phyloP scores from a whole-genome alignment of 2,113 vertebrate species.

The Athene cunicularia region DNA sequence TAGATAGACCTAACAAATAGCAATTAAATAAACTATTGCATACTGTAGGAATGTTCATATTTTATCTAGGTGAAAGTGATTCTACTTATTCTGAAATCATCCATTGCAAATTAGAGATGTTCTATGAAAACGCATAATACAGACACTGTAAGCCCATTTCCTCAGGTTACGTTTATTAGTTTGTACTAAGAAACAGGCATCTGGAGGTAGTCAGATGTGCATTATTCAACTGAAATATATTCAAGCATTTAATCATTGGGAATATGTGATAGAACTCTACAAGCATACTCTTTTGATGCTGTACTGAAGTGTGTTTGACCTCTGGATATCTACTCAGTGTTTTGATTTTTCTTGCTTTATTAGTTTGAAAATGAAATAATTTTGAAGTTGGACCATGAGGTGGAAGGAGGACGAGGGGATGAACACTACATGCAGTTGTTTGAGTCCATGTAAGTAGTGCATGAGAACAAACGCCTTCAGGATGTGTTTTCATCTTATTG shows the following conservation, averaged over 20 bases:
- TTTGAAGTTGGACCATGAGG: constrained; percentile 95
- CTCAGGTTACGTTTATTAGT: neutral
- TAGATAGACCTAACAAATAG: neutral
- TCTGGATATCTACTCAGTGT: neutral
- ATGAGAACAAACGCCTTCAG: neutral
- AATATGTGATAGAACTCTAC: neutral
- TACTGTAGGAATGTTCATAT: neutral
- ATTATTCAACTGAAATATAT: neutral
- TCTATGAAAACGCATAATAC: neutral
- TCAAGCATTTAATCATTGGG: neutral
- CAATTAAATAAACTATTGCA: neutral
- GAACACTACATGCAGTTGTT: constrained; percentile 94
- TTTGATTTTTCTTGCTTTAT: neutral
- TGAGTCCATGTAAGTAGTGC: constrained; percentile 87
- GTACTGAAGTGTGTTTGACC: neutral
- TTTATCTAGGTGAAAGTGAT: neutral
- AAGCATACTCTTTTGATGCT: neutral
- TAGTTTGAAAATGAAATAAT: constrained; percentile 99
- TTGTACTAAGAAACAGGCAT: neutral
- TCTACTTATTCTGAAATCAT: neutral
- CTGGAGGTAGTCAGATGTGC: neutral
- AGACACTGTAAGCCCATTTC: neutral
- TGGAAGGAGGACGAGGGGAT: constrained; percentile 95
- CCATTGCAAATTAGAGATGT: neutral
- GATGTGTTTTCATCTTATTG: neutral